phyloP scores from a whole-genome alignment of 2,888 invertebrate species.

The Phymatocera aterrima region DNA sequence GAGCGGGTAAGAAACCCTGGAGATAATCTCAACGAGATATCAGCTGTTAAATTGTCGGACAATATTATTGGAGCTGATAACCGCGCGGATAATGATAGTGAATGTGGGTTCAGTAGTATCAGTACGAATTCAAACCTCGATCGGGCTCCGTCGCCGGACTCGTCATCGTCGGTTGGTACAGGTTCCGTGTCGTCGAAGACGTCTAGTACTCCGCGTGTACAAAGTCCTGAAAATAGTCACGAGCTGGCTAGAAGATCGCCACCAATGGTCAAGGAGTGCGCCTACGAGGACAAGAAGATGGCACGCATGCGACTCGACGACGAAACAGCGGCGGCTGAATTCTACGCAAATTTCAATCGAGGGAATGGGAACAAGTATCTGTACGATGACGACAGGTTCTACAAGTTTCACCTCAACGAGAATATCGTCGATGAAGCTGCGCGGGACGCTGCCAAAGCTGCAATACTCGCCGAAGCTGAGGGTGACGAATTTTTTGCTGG shows the following conservation, averaged over 20 bases:
- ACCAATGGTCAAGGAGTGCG: slow-evolving; percentile 80
- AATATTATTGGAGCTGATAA: slow-evolving; percentile 35
- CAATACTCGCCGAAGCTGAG: slow-evolving; percentile 74
- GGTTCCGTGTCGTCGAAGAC: slow-evolving; percentile 61
- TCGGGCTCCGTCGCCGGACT: slow-evolving; percentile 52
- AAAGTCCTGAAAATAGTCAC: slow-evolving; percentile 57
- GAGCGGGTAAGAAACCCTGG: slow-evolving; percentile 20
- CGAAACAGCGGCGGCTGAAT: slow-evolving; percentile 57
- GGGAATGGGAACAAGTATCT: slow-evolving; percentile 77
- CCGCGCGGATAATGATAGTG: slow-evolving; percentile 31
- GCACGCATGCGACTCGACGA: slow-evolving; percentile 73
- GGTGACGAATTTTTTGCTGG: slow-evolving; percentile 85
- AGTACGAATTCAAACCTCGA: slow-evolving; percentile 14
- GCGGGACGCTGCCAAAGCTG: slow-evolving; percentile 54
- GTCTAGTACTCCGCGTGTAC: slow-evolving; percentile 63
- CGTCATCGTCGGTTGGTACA: slow-evolving; percentile 54
- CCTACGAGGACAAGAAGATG: slow-evolving; percentile 81
- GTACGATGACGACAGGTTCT: slow-evolving; percentile 87
- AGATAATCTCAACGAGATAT: slow-evolving; percentile 37
- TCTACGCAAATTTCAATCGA: slow-evolving; percentile 59
- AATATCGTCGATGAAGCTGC: slow-evolving; percentile 64
- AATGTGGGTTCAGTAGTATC: slow-evolving; percentile 42
- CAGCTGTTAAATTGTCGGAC: slow-evolving; percentile 46
- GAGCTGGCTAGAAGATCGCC: slow-evolving; percentile 52
- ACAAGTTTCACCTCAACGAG: slow-evolving; percentile 90